Evolutionary conservation across 2,888 invertebrate species (phyloP), one percentile per base, ranked within the genome.

Genomic region (Spodoptera exigua): DNA sequence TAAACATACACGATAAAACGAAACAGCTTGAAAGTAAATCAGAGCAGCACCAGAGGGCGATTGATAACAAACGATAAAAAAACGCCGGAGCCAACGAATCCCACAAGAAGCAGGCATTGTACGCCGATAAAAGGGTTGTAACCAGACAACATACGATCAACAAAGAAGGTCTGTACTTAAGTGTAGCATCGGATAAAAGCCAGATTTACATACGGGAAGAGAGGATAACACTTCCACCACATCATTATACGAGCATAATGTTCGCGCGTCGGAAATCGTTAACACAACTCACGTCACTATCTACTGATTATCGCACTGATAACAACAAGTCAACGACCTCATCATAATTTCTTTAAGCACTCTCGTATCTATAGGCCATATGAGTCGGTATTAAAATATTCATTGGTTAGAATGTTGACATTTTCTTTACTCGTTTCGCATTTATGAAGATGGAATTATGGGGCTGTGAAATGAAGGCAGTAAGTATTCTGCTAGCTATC

Each of bases 261-360:
- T 65, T 69, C 39, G 55, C 62, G 39, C 51, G 44, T 44, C 62
- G 47, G 59, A 60, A 53, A 53, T 39, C 57, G 56, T 74, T 44
- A 49, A 63, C 74, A 59, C 43, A 52, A 65, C 70, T 52, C 54
- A 52, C 41, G 35, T 37, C 17, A 52, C 41, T 62, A 70, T 61
- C 68, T 45, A 35, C 35, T 49, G 69, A 71, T 69, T 47, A 69
- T 64, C 61, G 46, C 44, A 16, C 27, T 72, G 74, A 74, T 74
- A 75, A 53, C 49, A 41, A 32, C 36, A 55, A 55, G 76, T 75
- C 73, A 75, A 74, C 53, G 76, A 69, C 60, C 69, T 58, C 58
- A 62, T 67, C 45, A 70, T 40, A 54, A 37, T 41, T 51, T 36
- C 18, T 62, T 39, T n/a, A 34, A 43, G 59, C 27, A 32, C 13